Conservation (phyloP, 2,797 vertebrate species). For the Lindbergichthys nudifrons region DNA sequence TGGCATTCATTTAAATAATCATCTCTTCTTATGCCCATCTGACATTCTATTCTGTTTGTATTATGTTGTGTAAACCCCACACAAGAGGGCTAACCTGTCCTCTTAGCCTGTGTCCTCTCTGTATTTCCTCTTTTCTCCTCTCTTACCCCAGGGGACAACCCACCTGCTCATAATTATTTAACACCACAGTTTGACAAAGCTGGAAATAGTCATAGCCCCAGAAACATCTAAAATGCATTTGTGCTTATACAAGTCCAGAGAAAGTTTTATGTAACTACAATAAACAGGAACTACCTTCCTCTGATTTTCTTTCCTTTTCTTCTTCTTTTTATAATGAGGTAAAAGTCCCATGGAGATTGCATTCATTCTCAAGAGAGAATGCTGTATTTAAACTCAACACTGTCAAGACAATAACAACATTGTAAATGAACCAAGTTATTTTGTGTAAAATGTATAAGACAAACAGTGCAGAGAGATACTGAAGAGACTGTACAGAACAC, state of each 20-base stretch:
- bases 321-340: neutral
- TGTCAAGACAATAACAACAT: neutral
- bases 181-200: slow-evolving; percentile 53
- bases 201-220: slow-evolving; percentile 36
- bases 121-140: slow-evolving; percentile 16
- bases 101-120: slow-evolving; percentile 11
- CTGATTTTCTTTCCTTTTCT: neutral
- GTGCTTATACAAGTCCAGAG: slow-evolving; percentile 47
- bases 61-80: slow-evolving; percentile 35
- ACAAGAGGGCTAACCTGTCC: slow-evolving; percentile 31
- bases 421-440: neutral
- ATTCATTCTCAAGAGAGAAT: slow-evolving; percentile 13
- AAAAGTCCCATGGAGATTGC: neutral
- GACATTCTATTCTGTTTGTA: slow-evolving; percentile 21
- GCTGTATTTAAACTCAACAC: neutral
- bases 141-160: slow-evolving; percentile 35
- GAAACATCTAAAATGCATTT: slow-evolving; percentile 70
- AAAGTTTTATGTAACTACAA: slow-evolving; percentile 46
- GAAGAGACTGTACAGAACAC: slow-evolving; percentile 1
- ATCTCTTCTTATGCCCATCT: slow-evolving; percentile 26
- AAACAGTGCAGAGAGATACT: slow-evolving; percentile 1
- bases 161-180: slow-evolving; percentile 72
- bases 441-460: neutral
- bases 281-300: slow-evolving; percentile 24
- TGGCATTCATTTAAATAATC: slow-evolving; percentile 58